Evolutionary conservation across 2,113 vertebrate species (phyloP).

Genomic region (Mesoclemmys tuberculata): DNA sequence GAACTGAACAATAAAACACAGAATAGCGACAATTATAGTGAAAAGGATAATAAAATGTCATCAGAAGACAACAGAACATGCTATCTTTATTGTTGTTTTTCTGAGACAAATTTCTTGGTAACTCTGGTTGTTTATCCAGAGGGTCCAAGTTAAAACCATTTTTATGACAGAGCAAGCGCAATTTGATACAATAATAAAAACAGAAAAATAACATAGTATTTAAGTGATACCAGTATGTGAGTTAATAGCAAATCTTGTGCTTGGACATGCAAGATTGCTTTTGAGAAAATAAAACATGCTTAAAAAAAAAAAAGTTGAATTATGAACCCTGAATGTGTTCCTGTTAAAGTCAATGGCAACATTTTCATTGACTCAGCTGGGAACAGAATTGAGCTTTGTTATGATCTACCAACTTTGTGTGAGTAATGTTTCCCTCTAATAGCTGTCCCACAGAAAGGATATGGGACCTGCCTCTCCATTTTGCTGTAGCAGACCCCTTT

Average conservation of each 20-base stretch:
- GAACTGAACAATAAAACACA: slow-evolving; percentile 27
- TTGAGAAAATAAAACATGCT: neutral
- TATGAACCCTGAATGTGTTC: neutral
- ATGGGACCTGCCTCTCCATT: neutral
- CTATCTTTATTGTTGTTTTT: slow-evolving; percentile 32
- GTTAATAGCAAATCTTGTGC: neutral
- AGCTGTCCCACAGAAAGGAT: neutral
- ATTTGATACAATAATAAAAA: neutral
- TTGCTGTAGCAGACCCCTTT: neutral
- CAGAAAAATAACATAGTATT: neutral
- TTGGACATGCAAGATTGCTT: neutral
- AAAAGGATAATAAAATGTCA: slow-evolving; percentile 45
- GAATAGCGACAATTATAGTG: slow-evolving; percentile 42
- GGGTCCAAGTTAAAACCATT: neutral
- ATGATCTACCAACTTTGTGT: neutral
- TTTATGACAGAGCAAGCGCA: neutral
- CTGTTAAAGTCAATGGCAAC: neutral
- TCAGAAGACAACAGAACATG: slow-evolving; percentile 53
- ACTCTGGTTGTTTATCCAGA: slow-evolving; percentile 7
- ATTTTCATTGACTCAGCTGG: neutral
- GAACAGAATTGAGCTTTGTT: neutral
- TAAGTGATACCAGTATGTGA: neutral
- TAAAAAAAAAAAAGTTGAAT: neutral
- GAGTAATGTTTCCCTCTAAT: neutral
- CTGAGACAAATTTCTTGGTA: slow-evolving; percentile 14